Evolutionary conservation across 2,888 invertebrate species (phyloP).

Genomic region (Harpalus rubripes): DNA sequence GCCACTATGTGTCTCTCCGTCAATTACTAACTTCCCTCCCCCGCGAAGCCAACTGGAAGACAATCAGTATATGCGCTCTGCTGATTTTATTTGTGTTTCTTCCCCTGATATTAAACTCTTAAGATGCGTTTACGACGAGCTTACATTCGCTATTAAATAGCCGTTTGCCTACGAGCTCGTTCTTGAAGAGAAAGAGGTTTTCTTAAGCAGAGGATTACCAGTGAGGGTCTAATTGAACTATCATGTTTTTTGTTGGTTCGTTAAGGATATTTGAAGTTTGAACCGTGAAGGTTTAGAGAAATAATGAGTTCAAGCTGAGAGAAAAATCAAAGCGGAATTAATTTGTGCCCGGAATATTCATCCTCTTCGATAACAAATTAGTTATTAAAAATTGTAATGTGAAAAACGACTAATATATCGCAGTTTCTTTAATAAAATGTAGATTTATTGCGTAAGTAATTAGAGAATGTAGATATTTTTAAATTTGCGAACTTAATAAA

Average conservation of each 20-base stretch:
- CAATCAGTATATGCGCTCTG: slow-evolving; percentile 64
- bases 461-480: too few species aligned
- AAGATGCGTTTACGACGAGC: slow-evolving; percentile 39
- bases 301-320: slow-evolving; percentile 39
- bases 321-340: not conserved
- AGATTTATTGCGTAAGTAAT: too few species aligned
- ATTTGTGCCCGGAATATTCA: not conserved
- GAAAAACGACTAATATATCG: too few species aligned
- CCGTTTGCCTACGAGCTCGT: not conserved
- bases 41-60: slow-evolving; percentile 62
- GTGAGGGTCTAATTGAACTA: slow-evolving; percentile 26
- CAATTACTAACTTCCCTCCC: slow-evolving; percentile 52
- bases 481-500: too few species aligned
- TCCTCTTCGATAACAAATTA: not conserved
- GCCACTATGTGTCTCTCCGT: slow-evolving; percentile 64
- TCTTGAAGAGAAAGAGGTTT: slow-evolving; percentile 4
- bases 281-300: slow-evolving; percentile 35
- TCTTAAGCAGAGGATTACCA: slow-evolving; percentile 11
- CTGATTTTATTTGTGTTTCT: slow-evolving; percentile 67
- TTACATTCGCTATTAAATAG: slow-evolving; percentile 40
- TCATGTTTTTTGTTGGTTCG: slow-evolving; percentile 38
- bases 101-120: slow-evolving; percentile 65
- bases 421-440: too few species aligned
- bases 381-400: too few species aligned
- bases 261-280: slow-evolving; percentile 33